phyloP scores from a whole-genome alignment of 2,113 vertebrate genomes.

The Octodon degus region DNA sequence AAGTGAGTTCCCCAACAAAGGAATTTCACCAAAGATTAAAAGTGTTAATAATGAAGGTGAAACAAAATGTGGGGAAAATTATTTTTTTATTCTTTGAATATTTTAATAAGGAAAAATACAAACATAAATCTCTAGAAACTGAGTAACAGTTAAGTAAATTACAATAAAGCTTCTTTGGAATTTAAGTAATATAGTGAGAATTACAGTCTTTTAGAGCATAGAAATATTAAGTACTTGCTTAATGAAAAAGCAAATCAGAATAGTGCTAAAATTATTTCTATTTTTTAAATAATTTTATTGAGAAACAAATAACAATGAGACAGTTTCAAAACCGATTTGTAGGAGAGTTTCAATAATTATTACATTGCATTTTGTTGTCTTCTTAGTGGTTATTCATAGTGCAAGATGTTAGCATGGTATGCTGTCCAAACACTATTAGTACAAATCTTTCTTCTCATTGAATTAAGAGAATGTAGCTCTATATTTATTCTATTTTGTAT shows the following conservation, averaged over 20 bases:
- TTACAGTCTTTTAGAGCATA: not conserved
- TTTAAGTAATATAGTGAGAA: not conserved
- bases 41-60: not conserved
- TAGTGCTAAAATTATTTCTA: not conserved
- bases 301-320: too few relatives aligned
- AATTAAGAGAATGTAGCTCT: too few relatives aligned
- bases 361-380: too few relatives aligned
- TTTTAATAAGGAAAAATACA: constrained; percentile 2
- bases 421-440: too few relatives aligned
- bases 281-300: not conserved
- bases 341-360: too few relatives aligned
- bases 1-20: not conserved
- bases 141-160: not conserved
- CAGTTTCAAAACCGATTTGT: too few relatives aligned
- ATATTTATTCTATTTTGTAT: too few relatives aligned
- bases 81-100: not conserved
- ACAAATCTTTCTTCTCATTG: too few relatives aligned
- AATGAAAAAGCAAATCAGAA: not conserved
- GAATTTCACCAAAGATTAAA: not conserved
- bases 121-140: not conserved
- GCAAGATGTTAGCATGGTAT: too few relatives aligned
- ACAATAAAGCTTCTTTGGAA: not conserved
- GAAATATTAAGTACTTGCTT: not conserved
- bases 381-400: too few relatives aligned
- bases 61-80: not conserved